Conservation (phyloP, 2,797 vertebrate genomes). For the Diglossa cyanea region DNA sequence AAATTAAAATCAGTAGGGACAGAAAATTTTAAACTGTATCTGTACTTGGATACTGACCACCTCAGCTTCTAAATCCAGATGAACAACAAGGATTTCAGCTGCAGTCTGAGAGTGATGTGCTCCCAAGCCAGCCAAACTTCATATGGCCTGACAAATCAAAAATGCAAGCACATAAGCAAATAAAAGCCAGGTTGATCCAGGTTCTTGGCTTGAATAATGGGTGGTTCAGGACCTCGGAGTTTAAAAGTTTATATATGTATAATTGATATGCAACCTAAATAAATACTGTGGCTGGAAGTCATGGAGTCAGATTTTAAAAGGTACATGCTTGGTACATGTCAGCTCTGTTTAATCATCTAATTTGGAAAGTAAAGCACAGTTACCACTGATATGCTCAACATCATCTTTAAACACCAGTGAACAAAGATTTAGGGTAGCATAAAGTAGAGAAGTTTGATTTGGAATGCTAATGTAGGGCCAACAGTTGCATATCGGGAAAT, state of each 20-base stretch:
- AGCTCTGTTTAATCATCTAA: background rate
- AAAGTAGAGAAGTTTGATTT: background rate
- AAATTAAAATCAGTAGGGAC: background rate
- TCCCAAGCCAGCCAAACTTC: background rate
- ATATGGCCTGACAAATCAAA: background rate
- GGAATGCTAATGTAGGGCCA: background rate
- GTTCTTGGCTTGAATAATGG: background rate
- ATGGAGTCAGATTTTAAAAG: background rate
- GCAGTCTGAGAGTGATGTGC: background rate
- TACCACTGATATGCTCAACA: background rate
- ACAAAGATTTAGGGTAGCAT: background rate
- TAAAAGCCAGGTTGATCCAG: background rate
- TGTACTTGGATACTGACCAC: background rate
- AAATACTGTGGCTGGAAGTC: background rate
- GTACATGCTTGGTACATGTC: background rate
- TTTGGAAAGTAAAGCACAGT: background rate
- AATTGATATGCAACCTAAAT: background rate
- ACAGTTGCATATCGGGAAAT: fast-evolving
- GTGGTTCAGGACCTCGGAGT: background rate
- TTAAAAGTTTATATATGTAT: background rate
- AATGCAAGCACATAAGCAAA: background rate
- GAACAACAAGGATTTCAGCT: background rate
- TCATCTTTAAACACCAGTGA: background rate
- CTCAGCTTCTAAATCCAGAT: background rate
- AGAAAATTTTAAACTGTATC: background rate